These are phyloP conservation scores for Lampropteryx suffumata DNA, from an alignment of 2,888 invertebrate genomes.

Conservation along the genomic window DNA sequence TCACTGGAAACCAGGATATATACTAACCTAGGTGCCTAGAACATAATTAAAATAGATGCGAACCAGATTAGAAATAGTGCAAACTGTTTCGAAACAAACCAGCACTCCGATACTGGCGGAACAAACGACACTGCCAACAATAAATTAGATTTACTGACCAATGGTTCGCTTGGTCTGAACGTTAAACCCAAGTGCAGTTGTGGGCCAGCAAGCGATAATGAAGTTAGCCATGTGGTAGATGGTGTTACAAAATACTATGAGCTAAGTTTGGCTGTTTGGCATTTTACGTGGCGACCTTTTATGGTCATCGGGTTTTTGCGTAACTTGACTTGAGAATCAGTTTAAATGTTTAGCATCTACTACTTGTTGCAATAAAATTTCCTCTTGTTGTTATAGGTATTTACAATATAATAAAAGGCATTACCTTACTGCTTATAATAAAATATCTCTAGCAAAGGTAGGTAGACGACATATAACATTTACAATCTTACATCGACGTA, in stretches of 20 bases:
- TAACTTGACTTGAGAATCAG: constrained; percentile 44
- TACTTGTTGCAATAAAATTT: constrained; percentile 16
- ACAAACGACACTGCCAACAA: constrained; percentile 40
- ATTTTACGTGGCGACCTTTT: constrained; percentile 57
- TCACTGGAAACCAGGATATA: constrained; percentile 49
- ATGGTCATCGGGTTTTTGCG: constrained; percentile 56
- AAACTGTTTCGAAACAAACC: constrained; percentile 61
- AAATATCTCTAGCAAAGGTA: too few species aligned
- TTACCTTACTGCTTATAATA: too few species aligned
- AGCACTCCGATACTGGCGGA: constrained; percentile 33
- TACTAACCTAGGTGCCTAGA: constrained; percentile 38
- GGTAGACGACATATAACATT: too few species aligned
- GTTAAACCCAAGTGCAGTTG: constrained; percentile 29
- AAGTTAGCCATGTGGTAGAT: constrained; percentile 31
- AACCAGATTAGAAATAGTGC: constrained; percentile 67
- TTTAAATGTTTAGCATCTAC: constrained; percentile 18
- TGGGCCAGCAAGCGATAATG: constrained; percentile 44
- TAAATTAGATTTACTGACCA: constrained; percentile 51
- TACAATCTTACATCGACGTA: too few species aligned
- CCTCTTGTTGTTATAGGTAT: too few species aligned
- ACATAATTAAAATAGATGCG: constrained; percentile 67
- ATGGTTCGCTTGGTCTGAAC: constrained; percentile 38
- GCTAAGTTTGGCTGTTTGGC: constrained; percentile 53
- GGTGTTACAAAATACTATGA: constrained; percentile 29
- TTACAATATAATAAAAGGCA: too few species aligned